These are phyloP conservation scores for Chloroceryle amazona DNA, from an alignment of 2,797 vertebrate species.

Conservation along the genomic window DNA sequence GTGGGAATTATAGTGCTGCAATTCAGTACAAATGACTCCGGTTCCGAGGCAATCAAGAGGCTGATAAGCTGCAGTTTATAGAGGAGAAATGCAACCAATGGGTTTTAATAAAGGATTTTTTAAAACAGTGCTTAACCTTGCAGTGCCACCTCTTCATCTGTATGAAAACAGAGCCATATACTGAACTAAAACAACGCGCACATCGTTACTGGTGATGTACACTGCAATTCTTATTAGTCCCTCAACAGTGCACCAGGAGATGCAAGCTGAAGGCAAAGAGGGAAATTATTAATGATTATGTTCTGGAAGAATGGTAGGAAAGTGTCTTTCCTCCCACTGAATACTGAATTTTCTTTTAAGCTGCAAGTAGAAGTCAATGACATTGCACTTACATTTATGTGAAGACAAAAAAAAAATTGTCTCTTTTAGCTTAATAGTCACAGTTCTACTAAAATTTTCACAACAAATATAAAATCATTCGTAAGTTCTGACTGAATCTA, in stretches of 20 bases:
- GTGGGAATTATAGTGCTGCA: background rate
- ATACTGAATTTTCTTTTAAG: slow-evolving; percentile 42
- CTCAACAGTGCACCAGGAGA: background rate
- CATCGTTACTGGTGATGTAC: background rate
- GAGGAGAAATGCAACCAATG: background rate
- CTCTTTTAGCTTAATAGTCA: slow-evolving; percentile 57
- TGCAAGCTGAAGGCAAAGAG: background rate
- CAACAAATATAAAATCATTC: slow-evolving; percentile 12
- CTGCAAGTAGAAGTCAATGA: slow-evolving; percentile 51
- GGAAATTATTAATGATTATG: background rate
- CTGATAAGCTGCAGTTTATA: background rate
- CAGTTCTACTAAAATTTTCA: slow-evolving; percentile 33
- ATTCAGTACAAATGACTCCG: background rate
- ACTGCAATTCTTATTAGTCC: background rate
- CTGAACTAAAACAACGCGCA: background rate
- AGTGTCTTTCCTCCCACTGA: slow-evolving; percentile 24
- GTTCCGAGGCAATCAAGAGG: background rate
- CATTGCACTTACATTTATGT: slow-evolving; percentile 16
- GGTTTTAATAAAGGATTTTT: slow-evolving; percentile 27
- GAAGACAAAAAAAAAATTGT: slow-evolving; percentile 27
- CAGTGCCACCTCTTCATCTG: background rate
- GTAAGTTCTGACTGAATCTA: background rate
- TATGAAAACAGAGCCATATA: background rate
- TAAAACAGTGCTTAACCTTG: background rate
- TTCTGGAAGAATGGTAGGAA: background rate